Evolutionary conservation across 1,140 invertebrate species (phyloP).

Genomic region (Wasmannia auropunctata): DNA sequence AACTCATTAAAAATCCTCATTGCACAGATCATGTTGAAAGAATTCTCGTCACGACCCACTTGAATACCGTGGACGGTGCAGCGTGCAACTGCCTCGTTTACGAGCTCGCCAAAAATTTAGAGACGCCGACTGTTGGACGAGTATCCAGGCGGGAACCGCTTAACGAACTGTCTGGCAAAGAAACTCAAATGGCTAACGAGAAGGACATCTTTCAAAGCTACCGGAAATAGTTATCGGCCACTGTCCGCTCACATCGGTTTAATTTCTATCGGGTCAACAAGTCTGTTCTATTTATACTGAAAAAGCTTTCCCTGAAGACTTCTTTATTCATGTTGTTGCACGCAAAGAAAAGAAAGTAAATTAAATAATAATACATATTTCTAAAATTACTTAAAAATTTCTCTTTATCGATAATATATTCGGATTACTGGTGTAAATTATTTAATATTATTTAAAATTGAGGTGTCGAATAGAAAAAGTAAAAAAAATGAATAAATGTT

Average conservation of each 20-base stretch:
- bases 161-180: constrained; percentile 80
- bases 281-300: not conserved
- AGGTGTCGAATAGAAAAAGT: no score
- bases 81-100: not conserved
- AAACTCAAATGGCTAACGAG: constrained; percentile 65
- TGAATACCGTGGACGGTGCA: not conserved
- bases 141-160: constrained; percentile 78
- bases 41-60: constrained; percentile 11
- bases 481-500: no score
- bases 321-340: not conserved
- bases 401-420: not conserved
- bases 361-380: not conserved
- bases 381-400: not conserved
- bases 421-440: not conserved
- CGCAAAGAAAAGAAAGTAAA: not conserved
- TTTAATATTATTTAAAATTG: not conserved
- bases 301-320: not conserved
- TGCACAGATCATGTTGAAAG: not conserved
- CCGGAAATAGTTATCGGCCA: constrained; percentile 69
- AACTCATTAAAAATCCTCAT: not conserved
- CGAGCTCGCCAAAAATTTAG: constrained; percentile 58
- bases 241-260: not conserved
- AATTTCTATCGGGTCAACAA: not conserved
- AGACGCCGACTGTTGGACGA: constrained; percentile 52
- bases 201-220: constrained; percentile 65